Conservation (phyloP, 2,113 vertebrate species). For the Muscicapa adusta region DNA sequence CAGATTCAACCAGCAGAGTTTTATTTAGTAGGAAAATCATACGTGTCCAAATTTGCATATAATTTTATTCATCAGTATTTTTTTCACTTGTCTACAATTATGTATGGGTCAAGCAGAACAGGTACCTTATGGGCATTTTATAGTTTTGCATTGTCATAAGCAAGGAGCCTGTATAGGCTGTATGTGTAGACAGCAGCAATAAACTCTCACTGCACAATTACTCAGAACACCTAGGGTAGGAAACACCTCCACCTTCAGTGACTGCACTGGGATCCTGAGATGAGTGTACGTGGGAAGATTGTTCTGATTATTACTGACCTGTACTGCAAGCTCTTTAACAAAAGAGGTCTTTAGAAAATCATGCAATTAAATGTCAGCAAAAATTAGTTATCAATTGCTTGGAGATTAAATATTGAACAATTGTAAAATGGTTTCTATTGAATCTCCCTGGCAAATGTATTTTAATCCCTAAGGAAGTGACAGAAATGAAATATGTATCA, state of each 20-base stretch:
- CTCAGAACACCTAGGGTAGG: neutral
- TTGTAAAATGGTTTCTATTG: neutral
- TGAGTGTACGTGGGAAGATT: accelerated
- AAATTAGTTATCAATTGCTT: neutral
- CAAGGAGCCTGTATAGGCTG: neutral
- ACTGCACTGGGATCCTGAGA: neutral
- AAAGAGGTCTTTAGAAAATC: neutral
- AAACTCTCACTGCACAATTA: neutral
- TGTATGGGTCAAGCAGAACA: neutral
- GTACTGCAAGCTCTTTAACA: neutral
- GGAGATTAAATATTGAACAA: neutral
- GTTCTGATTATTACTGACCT: neutral
- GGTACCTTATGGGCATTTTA: neutral
- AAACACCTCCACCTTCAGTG: neutral
- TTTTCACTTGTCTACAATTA: neutral
- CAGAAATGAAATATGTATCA: neutral
- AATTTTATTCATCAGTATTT: neutral
- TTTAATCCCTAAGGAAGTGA: neutral
- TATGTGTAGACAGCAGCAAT: neutral
- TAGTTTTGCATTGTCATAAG: neutral
- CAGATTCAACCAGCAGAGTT: neutral
- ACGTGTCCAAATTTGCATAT: neutral
- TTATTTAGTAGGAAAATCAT: neutral
- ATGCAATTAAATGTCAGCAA: neutral
- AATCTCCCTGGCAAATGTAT: neutral